Evolutionary conservation across 64 coral and sea anemone genomes (phyloP).

Genomic region (Montipora sp.): DNA sequence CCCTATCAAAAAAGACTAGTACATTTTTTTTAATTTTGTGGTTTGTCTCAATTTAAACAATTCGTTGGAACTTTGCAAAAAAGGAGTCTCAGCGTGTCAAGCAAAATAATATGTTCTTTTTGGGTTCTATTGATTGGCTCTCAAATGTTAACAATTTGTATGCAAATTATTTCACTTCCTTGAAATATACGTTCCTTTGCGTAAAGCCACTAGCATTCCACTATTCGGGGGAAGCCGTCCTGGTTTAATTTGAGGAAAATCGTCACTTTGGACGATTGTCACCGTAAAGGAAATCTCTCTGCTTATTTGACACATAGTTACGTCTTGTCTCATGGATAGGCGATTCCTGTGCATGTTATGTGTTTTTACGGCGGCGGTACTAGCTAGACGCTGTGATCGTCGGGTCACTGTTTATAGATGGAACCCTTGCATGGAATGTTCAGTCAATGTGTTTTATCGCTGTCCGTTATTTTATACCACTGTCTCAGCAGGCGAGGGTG

Average conservation of each 20-base stretch:
- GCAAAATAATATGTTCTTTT: too few species aligned
- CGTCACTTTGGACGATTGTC: neutral
- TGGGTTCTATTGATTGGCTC: too few species aligned
- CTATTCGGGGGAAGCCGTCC: neutral
- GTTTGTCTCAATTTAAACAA: too few species aligned
- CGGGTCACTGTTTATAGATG: neutral
- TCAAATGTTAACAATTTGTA: too few species aligned
- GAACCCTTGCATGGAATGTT: constrained; percentile 54
- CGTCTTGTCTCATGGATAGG: neutral
- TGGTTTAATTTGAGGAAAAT: neutral
- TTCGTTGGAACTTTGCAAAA: too few species aligned
- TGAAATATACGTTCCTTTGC: too few species aligned
- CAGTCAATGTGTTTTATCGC: constrained; percentile 15
- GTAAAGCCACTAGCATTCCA: too few species aligned
- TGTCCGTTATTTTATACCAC: constrained; percentile 19
- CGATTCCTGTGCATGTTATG: neutral
- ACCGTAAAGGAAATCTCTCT: neutral
- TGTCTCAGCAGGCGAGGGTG: constrained; percentile 1
- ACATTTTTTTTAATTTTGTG: too few species aligned
- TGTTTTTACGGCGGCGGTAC: neutral
- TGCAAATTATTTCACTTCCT: too few species aligned
- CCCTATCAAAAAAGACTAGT: too few species aligned
- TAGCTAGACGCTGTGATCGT: constrained; percentile 43
- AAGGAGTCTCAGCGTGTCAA: too few species aligned
- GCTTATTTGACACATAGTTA: neutral